Conservation (phyloP, 2,113 vertebrate genomes). For the Tor tambroides region DNA sequence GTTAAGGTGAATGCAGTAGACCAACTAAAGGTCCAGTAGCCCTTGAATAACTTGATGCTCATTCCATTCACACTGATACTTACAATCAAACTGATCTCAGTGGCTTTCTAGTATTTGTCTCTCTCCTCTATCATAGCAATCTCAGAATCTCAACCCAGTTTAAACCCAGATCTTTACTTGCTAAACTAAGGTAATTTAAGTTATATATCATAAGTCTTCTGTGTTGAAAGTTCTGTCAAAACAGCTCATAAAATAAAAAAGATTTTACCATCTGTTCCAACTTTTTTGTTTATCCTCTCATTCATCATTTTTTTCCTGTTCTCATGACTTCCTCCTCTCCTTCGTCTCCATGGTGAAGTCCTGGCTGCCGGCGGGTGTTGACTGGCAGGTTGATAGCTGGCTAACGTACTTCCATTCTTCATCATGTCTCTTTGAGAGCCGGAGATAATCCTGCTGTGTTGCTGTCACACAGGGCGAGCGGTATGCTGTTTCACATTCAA, state of each 20-base stretch:
- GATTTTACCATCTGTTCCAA: not conserved
- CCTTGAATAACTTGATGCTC: not conserved
- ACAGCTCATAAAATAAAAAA: not conserved
- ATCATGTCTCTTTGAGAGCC: constrained; percentile 22
- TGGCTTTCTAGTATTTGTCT: not conserved
- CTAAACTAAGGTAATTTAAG: not conserved
- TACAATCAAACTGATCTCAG: not conserved
- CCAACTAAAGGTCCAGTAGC: constrained; percentile 4
- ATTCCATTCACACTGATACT: not conserved
- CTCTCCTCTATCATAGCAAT: not conserved
- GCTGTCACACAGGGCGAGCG: constrained; percentile 4
- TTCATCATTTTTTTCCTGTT: constrained; percentile 31
- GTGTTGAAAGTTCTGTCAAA: constrained; percentile 10
- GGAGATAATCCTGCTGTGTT: not conserved
- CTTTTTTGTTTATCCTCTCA: constrained; percentile 23
- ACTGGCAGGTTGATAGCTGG: constrained; percentile 41
- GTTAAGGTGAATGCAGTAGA: not conserved
- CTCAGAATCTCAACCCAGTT: not conserved
- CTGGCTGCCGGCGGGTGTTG: constrained; percentile 38
- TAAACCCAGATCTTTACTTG: not conserved
- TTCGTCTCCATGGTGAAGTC: constrained; percentile 53
- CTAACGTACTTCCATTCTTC: constrained; percentile 25
- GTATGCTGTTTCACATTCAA: not conserved
- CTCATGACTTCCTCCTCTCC: not conserved
- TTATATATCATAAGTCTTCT: not conserved